Percentiles rank a stretch among this genome's conserved stretches.
These are phyloP conservation scores for Seladonia tumulorum DNA, from an alignment of 2,888 invertebrate genomes.

Conservation along the genomic window DNA sequence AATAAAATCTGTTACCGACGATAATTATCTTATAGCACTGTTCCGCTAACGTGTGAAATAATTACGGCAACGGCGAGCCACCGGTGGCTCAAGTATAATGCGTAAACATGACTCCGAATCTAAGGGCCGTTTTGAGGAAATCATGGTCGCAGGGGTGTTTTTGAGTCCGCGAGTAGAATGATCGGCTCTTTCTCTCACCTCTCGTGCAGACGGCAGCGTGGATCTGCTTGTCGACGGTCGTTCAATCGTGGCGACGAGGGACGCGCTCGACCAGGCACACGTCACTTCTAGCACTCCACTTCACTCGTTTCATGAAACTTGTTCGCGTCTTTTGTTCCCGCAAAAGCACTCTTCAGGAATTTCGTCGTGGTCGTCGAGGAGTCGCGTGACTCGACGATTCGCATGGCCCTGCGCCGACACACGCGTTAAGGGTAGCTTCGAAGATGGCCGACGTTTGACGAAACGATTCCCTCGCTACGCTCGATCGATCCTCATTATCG, in stretches of 20 bases:
- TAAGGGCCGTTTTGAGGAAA: neutral
- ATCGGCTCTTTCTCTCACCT: slow-evolving; percentile 77
- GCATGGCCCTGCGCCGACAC: neutral
- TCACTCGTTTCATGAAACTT: slow-evolving; percentile 55
- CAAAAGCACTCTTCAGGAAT: slow-evolving; percentile 9
- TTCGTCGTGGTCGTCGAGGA: neutral
- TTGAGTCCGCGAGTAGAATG: neutral
- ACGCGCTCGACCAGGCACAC: slow-evolving; percentile 54
- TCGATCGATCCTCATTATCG: neutral
- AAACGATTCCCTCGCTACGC: neutral
- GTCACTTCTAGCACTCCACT: slow-evolving; percentile 65
- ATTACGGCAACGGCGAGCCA: neutral
- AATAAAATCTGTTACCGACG: neutral
- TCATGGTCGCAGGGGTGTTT: neutral
- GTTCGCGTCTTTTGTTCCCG: slow-evolving; percentile 18
- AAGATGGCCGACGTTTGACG: neutral
- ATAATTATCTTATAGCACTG: neutral
- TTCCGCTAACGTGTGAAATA: neutral
- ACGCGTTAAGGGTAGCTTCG: neutral
- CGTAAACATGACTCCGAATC: neutral
- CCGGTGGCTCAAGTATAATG: neutral
- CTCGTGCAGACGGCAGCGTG: slow-evolving; percentile 80
- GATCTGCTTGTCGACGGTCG: slow-evolving; percentile 70
- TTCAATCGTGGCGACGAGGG: slow-evolving; percentile 69
- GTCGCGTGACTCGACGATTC: neutral